Conservation (phyloP, 2,797 vertebrate species). For the Cyprinodon diabolis region DNA sequence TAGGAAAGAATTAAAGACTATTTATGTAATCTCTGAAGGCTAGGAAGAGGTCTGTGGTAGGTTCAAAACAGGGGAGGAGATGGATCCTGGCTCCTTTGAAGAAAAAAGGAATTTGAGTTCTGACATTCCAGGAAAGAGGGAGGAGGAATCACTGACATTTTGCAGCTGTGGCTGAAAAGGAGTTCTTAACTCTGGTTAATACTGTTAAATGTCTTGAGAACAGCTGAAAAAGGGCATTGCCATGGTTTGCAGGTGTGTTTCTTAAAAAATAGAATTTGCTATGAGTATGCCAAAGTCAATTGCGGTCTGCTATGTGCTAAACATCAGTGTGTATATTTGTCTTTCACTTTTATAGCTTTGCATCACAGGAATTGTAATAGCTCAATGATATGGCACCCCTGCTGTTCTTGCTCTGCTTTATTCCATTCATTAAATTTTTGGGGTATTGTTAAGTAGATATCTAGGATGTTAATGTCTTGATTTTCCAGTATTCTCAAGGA, state of each 20-base stretch:
- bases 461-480: conserved; percentile 1
- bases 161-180: conserved; percentile 46
- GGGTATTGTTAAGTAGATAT: background rate
- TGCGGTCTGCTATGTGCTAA: background rate
- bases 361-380: background rate
- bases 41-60: conserved; percentile 60
- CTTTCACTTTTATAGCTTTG: conserved; percentile 2
- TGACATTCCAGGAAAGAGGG: conserved; percentile 64
- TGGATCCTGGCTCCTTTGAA: conserved; percentile 61
- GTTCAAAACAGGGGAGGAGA: conserved; percentile 61
- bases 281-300: background rate
- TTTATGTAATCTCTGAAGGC: conserved; percentile 53
- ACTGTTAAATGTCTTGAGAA: conserved; percentile 49
- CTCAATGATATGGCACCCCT: background rate
- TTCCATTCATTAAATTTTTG: background rate
- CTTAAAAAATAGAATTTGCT: conserved; percentile 13
- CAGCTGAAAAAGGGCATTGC: conserved; percentile 29
- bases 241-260: conserved; percentile 30
- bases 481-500: conserved; percentile 19
- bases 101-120: conserved; percentile 47
- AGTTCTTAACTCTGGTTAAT: conserved; percentile 59
- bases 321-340: background rate
- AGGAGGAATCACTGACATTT: conserved; percentile 66
- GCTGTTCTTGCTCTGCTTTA: background rate
- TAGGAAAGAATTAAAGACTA: conserved; percentile 28